Evolutionary conservation across 1,140 invertebrate species (phyloP).

Genomic region (Leptinotarsa undecemlineata): DNA sequence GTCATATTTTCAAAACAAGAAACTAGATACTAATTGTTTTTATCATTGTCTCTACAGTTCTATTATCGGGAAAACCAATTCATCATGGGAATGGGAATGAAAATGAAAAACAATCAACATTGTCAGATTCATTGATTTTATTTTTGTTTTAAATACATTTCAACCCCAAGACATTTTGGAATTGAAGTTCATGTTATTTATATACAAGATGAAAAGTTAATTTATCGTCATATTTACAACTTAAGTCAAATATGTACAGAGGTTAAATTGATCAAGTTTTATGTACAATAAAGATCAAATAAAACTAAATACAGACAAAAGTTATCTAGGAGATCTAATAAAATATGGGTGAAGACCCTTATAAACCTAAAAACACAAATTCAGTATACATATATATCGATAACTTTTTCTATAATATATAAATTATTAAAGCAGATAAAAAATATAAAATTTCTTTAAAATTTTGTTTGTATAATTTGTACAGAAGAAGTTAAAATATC

Average conservation of each 20-base stretch:
- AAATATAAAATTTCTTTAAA: constrained; percentile 1
- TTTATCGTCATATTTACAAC: constrained; percentile 5
- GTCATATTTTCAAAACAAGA: too few relatives aligned
- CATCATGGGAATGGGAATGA: not conserved
- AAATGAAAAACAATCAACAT: not conserved
- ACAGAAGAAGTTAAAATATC: constrained; percentile 21
- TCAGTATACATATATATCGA: not conserved
- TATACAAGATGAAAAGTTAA: constrained; percentile 20
- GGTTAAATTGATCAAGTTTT: constrained; percentile 2
- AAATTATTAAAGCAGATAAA: constrained; percentile 4
- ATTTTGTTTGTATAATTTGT: not conserved
- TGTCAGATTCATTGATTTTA: not conserved
- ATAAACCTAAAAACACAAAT: constrained; percentile 5
- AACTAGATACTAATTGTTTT: too few relatives aligned
- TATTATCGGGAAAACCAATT: too few relatives aligned
- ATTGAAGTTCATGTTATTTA: constrained; percentile 9
- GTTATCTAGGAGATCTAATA: constrained; percentile 20
- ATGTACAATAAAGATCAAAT: constrained; percentile 24
- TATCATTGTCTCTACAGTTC: too few relatives aligned
- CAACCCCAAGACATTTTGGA: constrained; percentile 19
- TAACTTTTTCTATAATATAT: not conserved
- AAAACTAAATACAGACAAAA: constrained; percentile 15
- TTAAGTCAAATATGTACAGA: constrained; percentile 24
- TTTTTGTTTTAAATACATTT: not conserved
- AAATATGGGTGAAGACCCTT: constrained; percentile 3